Base-by-base conservation (phyloP, 2,888 invertebrate species). In the Choreutis nemorana region DNA sequence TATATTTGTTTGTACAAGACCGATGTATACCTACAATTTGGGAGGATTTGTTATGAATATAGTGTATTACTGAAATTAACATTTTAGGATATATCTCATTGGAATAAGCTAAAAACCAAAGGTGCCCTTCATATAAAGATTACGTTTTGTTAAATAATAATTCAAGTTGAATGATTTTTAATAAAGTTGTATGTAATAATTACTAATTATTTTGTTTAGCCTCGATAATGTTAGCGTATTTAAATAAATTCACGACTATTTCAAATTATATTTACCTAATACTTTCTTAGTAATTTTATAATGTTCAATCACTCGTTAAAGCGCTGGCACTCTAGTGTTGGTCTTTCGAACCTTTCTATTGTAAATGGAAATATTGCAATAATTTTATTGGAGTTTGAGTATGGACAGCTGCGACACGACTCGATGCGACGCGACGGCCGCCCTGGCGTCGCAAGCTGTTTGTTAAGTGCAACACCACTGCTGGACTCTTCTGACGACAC, bases 41-140 rank as follows among this genome's bases (percentile, higher is more conserved):
- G 56, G 67, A 67, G 60, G 67, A 68, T 66, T 73, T 71, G 70
- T 68, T 71, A 70, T 66, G 55, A 58, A 62, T 64, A 58, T 71
- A 73, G 67, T 62, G 59, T 70, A 67, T 63, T 65, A 65, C 48
- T 67, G 67, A 75, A 75, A 71, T 68, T 61, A 70, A 75, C 70
- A 71, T 67, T 65, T 66, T 75, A 73, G 75, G 67, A 71, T 75
- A 56, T 78, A 80, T 71, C 65, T 64, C 81, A 82, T 84, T 78
- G 63, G 75, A 68, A 57, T 86, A 87, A 86, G 86, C 86, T 87
- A 84, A 83, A 88, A 88, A 89, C 88, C 89, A 89, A 89, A 89
- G 88, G 88, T 89, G 88, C 89, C 89, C 88, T 88, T 83, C 83
- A 81, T 77, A 78, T 71, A 75, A 73, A 66, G 68, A 75, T 73